Evolutionary conservation across 2,888 invertebrate genomes (phyloP), one percentile per base, ranked within the genome.

Genomic region (Amorpha juglandis): DNA sequence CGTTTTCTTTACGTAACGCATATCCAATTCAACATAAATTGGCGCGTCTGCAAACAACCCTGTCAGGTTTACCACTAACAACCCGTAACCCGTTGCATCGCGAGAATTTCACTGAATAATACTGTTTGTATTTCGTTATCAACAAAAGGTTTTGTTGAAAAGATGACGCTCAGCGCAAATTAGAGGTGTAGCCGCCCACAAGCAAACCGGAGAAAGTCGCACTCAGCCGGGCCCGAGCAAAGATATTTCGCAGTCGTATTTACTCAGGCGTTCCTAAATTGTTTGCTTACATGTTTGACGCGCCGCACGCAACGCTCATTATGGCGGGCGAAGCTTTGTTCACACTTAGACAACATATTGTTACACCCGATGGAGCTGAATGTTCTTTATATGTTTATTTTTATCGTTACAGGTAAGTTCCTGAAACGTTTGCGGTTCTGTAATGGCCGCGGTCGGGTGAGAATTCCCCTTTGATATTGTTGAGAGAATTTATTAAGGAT

Each of bases 211-310:
- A 81, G 82, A 83, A 87, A 88, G 88, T 89, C 89, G 84, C 87
- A 86, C 85, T 87, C 85, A 84, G 86, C 81, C 83, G 83, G 77
- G 85, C 87, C 85, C 88, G 81, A 84, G 86, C 86, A 82, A 88
- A 89, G 91, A 92, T 91, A 93, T 92, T 91, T 90, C 89, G 84
- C 86, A 87, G 88, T 89, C 85, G 88, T 92, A 92, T 93, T 93
- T 92, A 92, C 88, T 92, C 92, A 92, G 92, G 91, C 93, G 89
- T 90, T 82, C 88, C 90, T 90, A 92, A 92, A 91, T 90, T 92
- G 92, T 92, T 92, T 93, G 90, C 91, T 91, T 91, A 92, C 89
- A 91, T 90, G 92, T 92, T 91, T 91, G 93, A 92, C 91, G 90
- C 92, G 87, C 87, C 88, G 87, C 90, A 92, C 91, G 91, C 92